phyloP scores from a whole-genome alignment of 2,113 vertebrate species.

The Mus musculus region DNA sequence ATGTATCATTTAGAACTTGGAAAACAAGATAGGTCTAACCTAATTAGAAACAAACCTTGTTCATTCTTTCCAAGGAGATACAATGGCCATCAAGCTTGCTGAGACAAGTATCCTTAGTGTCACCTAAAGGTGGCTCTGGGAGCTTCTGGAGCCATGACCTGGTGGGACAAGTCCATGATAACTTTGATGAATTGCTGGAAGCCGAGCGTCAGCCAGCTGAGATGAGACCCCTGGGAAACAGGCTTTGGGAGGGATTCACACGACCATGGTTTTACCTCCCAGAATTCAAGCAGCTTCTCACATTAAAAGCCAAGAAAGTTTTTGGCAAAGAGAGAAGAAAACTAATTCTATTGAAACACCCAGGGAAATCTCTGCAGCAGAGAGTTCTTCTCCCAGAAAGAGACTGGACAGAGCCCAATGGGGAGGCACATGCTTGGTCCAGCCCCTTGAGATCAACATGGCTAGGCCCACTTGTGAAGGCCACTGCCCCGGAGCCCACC shows the following conservation, averaged over 20 bases:
- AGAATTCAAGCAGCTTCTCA: not conserved
- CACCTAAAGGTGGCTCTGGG: not conserved
- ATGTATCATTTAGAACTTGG: not conserved
- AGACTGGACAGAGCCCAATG: not conserved
- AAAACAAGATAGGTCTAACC: not conserved
- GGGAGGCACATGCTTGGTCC: not conserved
- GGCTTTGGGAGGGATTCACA: not conserved
- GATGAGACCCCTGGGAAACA: not conserved
- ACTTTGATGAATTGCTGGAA: not conserved
- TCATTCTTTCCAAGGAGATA: not conserved
- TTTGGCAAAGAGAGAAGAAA: not conserved
- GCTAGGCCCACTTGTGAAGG: not conserved
- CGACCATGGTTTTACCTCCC: not conserved
- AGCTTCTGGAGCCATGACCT: not conserved
- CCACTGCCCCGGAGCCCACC: not conserved
- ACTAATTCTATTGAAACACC: not conserved
- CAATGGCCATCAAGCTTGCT: not conserved
- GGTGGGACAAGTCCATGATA: rapidly evolving
- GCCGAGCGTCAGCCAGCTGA: not conserved
- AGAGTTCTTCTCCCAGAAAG: not conserved
- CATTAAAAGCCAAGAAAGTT: not conserved
- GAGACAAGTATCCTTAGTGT: too few relatives aligned
- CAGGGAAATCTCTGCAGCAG: not conserved
- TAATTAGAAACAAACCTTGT: not conserved
- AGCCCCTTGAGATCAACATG: not conserved